Percentiles rank a stretch among this genome's conserved stretches.
Evolutionary conservation across 2,113 vertebrate species (phyloP).

Genomic region (Gnathonemus echidnorhynchus): DNA sequence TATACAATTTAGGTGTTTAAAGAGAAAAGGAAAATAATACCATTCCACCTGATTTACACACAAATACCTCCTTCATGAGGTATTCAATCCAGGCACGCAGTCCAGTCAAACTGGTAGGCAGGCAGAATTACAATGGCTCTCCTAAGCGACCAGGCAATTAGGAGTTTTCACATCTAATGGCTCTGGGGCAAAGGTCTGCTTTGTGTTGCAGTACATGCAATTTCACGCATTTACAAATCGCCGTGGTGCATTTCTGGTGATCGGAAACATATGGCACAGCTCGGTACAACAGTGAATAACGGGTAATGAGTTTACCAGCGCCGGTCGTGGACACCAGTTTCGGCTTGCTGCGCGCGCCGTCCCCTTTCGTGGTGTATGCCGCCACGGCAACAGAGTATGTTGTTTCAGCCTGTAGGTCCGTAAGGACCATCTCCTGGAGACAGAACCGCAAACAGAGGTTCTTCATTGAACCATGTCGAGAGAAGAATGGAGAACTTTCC

Average conservation of each 20-base stretch:
- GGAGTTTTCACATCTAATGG: conserved; percentile 32
- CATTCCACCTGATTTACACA: conserved; percentile 11
- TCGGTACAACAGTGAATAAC: neutral
- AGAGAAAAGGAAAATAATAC: neutral
- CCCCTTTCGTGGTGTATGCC: conserved; percentile 97
- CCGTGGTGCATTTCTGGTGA: neutral
- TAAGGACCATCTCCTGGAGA: conserved; percentile 88
- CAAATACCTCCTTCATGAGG: conserved; percentile 31
- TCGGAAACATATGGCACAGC: neutral
- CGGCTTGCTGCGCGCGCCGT: conserved; percentile 94
- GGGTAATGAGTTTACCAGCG: conserved; percentile 71
- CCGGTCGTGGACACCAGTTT: conserved; percentile 88
- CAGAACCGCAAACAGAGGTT: conserved; percentile 32
- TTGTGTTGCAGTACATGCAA: conserved; percentile 12
- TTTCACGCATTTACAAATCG: conserved; percentile 14
- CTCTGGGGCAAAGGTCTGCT: conserved; percentile 21
- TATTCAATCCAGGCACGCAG: conserved; percentile 31
- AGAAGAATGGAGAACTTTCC: neutral
- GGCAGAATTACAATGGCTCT: conserved; percentile 38
- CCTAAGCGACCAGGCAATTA: conserved; percentile 36
- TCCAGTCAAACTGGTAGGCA: conserved; percentile 28
- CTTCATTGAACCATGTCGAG: neutral
- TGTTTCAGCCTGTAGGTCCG: conserved; percentile 88
- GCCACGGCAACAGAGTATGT: conserved; percentile 92
- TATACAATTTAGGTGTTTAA: conserved; percentile 7